Conservation (phyloP, 1,140 invertebrate genomes). For the Fopius arisanus region DNA sequence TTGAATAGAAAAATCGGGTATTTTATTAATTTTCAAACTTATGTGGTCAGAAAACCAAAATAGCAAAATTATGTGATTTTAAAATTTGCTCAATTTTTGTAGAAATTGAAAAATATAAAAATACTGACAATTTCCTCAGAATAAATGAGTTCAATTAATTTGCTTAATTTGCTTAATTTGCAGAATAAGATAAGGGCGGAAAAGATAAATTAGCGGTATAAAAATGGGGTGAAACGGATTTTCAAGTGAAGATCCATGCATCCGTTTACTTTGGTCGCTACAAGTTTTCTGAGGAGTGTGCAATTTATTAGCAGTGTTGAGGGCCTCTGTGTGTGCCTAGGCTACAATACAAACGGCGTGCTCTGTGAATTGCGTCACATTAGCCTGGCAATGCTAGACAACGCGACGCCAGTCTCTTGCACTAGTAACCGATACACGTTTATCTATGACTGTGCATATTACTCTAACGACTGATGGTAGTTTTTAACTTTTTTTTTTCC, state of each 20-base stretch:
- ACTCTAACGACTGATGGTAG: neutral
- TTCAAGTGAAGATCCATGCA: neutral
- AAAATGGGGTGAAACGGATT: neutral
- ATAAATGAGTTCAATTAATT: no score
- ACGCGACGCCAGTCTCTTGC: constrained; percentile 32
- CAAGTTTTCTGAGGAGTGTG: neutral
- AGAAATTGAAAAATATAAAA: no score
- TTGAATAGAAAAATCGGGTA: no score
- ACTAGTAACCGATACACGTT: neutral
- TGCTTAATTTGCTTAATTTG: no score
- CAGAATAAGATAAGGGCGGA: neutral
- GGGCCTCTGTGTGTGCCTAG: constrained; percentile 6
- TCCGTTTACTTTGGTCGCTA: neutral
- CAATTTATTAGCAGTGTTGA: constrained; percentile 8
- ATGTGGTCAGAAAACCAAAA: no score
- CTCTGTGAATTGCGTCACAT: constrained; percentile 19
- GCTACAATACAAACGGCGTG: neutral
- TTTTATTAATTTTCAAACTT: no score
- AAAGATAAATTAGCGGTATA: neutral
- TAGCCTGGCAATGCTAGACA: constrained; percentile 27
- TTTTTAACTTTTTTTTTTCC: no score
- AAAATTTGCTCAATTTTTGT: no score
- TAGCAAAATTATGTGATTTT: no score
- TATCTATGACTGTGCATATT: neutral
- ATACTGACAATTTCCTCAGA: no score